A percentile compares a stretch with the other conserved stretches of the same genome.
Conservation (phyloP, 1,140 invertebrate genomes). For the Panagrolaimus sp. region DNA sequence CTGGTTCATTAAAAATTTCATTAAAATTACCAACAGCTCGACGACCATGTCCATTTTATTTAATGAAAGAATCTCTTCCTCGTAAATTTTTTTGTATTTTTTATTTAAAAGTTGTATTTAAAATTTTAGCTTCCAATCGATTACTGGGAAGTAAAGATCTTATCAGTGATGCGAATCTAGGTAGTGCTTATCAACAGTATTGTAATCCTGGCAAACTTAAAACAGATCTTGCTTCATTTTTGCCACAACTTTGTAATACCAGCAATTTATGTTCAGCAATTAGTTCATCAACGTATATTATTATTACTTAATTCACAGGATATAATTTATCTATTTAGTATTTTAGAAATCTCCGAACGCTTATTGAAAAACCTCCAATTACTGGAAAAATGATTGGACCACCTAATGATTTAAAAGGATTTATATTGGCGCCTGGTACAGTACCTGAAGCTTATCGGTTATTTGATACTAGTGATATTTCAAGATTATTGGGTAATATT, state of each 20-base stretch:
- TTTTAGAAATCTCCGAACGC: background rate
- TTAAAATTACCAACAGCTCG: background rate
- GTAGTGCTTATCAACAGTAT: background rate
- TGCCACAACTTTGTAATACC: constrained; percentile 8
- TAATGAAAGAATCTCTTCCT: constrained; percentile 11
- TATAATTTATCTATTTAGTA: too few species aligned
- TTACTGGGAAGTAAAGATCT: background rate
- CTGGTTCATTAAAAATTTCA: background rate
- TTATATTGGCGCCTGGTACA: background rate
- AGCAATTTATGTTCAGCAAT: background rate
- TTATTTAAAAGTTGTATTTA: background rate
- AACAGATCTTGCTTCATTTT: background rate
- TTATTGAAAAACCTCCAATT: background rate
- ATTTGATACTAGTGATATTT: background rate
- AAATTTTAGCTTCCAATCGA: background rate
- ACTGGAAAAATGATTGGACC: background rate
- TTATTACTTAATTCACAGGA: too few species aligned
- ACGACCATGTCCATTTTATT: constrained; percentile 4
- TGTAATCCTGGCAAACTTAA: background rate
- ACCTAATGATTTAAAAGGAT: background rate
- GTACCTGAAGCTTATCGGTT: constrained; percentile 1
- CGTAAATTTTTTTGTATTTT: background rate
- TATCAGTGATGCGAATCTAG: background rate
- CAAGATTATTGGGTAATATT: background rate
- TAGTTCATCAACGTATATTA: constrained; percentile 1